Base-by-base conservation (phyloP, 2,888 invertebrate species). In the Quadroppia sp. region DNA sequence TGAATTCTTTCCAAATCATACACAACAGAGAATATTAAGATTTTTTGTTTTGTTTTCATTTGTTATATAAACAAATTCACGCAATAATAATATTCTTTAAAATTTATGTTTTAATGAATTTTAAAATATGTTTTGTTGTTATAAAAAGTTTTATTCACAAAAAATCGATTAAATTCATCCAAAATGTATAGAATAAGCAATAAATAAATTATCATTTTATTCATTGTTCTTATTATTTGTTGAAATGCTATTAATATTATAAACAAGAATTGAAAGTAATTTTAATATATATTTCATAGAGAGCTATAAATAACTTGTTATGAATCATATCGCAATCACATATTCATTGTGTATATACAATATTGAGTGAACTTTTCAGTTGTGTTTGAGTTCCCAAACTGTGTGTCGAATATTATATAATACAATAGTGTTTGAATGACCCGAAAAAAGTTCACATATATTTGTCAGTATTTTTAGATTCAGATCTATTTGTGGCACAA, bases 401-500 rank as follows among this genome's bases (percentile, higher is more conserved):
- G 23, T 30, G 56, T 28, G 30, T 23, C 2, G 17, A 56, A 23
- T 56, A 6, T 28, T 7, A 30, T 28, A 23, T 48, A 11, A 56
- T 28, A 23, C 17, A 50, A 50, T 50, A 20, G 20, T 20, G 20
- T 4, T 59, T 4, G 28, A 23, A 23, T 59, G 59, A 59, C 59
- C 59, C 28, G 17, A 59, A 30, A 59, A 15, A 2, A 32, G 36
- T 36, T 36, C 36, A 36, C 9, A 36, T n/a, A n/a, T n/a, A 9
- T 36, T 28, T 59, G 1, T 59, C 59, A 28, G 28, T 28, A 23
- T 59, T 59, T 59, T 28, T 25, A 59, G 1, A 20, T 20, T 20
- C n/a, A n/a, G 50, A 20, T n/a, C 50, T 50, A 50, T 50, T 50
- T 50, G 50, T 50, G 50, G 20, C 50, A 20, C 50, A 50, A n/a